These are phyloP conservation scores for Tyria jacobaeae DNA, from an alignment of 2,888 invertebrate genomes.

Conservation along the genomic window DNA sequence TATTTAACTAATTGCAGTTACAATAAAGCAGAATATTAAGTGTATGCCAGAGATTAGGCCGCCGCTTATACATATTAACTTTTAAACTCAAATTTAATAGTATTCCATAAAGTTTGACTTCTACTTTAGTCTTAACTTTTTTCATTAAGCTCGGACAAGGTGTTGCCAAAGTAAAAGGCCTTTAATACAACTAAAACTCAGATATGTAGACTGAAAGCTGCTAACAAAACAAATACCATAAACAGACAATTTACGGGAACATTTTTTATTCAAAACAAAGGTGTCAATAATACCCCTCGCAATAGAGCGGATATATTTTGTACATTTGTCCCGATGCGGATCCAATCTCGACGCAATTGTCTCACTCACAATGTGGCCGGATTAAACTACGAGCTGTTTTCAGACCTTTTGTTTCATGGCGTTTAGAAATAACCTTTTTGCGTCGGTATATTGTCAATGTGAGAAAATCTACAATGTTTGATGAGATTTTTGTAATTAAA, in stretches of 20 bases:
- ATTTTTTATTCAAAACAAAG: conserved; percentile 31
- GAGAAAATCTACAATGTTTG: background rate
- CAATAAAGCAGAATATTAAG: too few species aligned
- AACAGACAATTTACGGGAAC: conserved; percentile 1
- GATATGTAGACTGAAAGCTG: background rate
- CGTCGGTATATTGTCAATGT: background rate
- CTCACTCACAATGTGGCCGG: conserved; percentile 45
- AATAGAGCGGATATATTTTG: conserved; percentile 32
- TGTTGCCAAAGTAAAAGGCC: background rate
- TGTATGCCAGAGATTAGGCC: too few species aligned
- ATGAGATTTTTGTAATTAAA: background rate
- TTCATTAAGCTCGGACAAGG: too few species aligned
- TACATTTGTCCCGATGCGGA: conserved; percentile 41
- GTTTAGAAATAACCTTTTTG: conserved; percentile 17
- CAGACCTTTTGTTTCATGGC: conserved; percentile 20
- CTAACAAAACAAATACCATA: background rate
- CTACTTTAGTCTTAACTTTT: too few species aligned
- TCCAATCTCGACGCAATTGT: conserved; percentile 54
- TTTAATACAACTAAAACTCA: background rate
- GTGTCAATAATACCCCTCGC: conserved; percentile 23
- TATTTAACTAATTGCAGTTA: too few species aligned
- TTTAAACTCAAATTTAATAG: too few species aligned
- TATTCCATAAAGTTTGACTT: too few species aligned
- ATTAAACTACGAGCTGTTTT: conserved; percentile 38
- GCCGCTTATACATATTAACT: too few species aligned